phyloP scores from a whole-genome alignment of 2,888 invertebrate species.

The Heliconius hortense region DNA sequence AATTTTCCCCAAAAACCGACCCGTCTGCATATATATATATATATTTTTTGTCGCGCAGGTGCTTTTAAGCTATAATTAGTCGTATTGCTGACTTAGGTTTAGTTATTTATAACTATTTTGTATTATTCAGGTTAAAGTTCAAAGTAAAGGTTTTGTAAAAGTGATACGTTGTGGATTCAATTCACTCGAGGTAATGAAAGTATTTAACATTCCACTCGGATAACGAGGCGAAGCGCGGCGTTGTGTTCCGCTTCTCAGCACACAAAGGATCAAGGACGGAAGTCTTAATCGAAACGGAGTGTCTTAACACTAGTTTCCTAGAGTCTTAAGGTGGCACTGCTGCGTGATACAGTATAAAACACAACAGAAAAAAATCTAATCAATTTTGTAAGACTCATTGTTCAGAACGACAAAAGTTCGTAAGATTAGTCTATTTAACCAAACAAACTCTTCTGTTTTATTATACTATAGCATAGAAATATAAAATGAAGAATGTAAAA shows the following conservation, averaged over 20 bases:
- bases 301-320: not conserved
- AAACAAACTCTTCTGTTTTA: not conserved
- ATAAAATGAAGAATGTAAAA: not conserved
- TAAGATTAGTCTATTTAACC: not conserved
- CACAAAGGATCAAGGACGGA: too few relatives aligned
- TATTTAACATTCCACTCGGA: too few relatives aligned
- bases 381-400: too few relatives aligned
- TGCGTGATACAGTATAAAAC: too few relatives aligned
- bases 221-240: too few relatives aligned
- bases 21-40: not conserved
- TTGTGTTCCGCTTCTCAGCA: too few relatives aligned
- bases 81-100: slow-evolving; percentile 16
- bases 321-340: too few relatives aligned
- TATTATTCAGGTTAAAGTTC: not conserved
- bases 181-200: too few relatives aligned
- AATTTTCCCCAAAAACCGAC: slow-evolving; percentile 17
- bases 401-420: too few relatives aligned
- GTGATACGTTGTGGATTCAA: too few relatives aligned
- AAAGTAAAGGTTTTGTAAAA: too few relatives aligned
- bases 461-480: not conserved
- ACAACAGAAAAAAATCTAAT: too few relatives aligned
- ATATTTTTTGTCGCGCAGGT: slow-evolving; percentile 14
- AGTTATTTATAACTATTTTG: not conserved
- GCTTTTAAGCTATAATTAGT: slow-evolving; percentile 21
- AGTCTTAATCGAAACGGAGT: not conserved